Evolutionary conservation across 1,140 invertebrate genomes (phyloP), one percentile per base, ranked within the genome.

Genomic region (Papilio helenus): DNA sequence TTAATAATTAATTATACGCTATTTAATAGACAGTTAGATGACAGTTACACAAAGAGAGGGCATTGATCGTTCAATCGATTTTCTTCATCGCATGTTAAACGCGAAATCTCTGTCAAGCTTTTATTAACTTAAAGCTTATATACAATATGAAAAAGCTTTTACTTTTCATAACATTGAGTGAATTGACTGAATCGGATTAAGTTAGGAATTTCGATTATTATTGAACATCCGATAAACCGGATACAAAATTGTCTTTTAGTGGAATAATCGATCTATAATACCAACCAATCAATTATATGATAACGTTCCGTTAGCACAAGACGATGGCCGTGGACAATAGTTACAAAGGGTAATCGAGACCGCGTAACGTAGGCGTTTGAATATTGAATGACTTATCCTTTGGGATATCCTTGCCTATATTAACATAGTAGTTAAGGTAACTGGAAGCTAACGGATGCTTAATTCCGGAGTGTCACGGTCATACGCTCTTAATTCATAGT

Each of bases 11-110:
- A 68, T 68, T 68, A 68, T 16, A 68, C 61, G 61, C 61, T 26
- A 29, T 68, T 68, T 68, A 68, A 14, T 68, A 3, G 26, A 68
- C 58, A 65, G 23, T 65, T 65, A 65, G 9, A 26, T 14, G 58
- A 65, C 61, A 68, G 61, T 29, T 68, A 68, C 12, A 29, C 26
- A 29, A 68, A 29, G 61, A 61, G 58, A 68, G 61, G 61, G 61
- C 61, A 26, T 68, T 68, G 61, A 29, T 65, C 58, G 58, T 65
- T 65, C 23, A 65, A 65, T 65, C 58, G 58, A 26, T 68, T 68
- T 34, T 68, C 61, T 68, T 68, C 61, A 68, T 68, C 61, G 61
- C 61, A 68, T 68, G 61, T 68, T 68, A 68, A 68, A 68, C 61
- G 61, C 61, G 23, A 68, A 68, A 68, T 68, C 61, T 29, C 26